Evolutionary conservation across 1,140 invertebrate genomes (phyloP).

Genomic region (Arion vulgaris): DNA sequence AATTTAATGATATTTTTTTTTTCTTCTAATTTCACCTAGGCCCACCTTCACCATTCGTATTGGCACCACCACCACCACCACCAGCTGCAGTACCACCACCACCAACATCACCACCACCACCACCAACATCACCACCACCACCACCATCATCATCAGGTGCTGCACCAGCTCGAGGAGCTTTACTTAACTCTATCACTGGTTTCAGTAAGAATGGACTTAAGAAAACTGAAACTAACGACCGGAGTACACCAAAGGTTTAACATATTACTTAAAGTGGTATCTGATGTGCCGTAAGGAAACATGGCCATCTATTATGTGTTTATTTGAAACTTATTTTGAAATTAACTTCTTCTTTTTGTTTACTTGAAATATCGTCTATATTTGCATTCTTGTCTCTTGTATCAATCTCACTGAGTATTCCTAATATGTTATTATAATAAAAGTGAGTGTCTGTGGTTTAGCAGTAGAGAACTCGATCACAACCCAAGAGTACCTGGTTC

Average conservation of each 20-base stretch:
- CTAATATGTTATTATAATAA: no score
- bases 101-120: constrained; percentile 30
- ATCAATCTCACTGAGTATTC: no score
- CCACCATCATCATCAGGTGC: constrained; percentile 41
- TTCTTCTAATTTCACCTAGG: constrained; percentile 2
- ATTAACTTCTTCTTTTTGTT: no score
- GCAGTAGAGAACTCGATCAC: no score
- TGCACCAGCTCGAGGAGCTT: constrained; percentile 51
- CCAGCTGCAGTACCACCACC: constrained; percentile 52
- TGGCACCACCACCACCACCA: constrained; percentile 35
- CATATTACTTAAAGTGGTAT: no score
- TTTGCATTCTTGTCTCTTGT: no score
- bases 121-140: constrained; percentile 33
- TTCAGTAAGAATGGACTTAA: constrained; percentile 66
- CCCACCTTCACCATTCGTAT: constrained; percentile 21
- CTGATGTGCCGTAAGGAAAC: no score
- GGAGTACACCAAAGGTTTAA: background rate
- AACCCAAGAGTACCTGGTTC: no score
- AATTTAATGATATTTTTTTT: background rate
- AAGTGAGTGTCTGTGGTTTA: no score
- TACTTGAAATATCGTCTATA: no score
- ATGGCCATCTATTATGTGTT: no score
- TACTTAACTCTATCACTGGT: constrained; percentile 66
- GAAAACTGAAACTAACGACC: constrained; percentile 61
- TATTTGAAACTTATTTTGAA: no score